Conservation (phyloP, 2,888 invertebrate species). For the Dysmachus trigonus region DNA sequence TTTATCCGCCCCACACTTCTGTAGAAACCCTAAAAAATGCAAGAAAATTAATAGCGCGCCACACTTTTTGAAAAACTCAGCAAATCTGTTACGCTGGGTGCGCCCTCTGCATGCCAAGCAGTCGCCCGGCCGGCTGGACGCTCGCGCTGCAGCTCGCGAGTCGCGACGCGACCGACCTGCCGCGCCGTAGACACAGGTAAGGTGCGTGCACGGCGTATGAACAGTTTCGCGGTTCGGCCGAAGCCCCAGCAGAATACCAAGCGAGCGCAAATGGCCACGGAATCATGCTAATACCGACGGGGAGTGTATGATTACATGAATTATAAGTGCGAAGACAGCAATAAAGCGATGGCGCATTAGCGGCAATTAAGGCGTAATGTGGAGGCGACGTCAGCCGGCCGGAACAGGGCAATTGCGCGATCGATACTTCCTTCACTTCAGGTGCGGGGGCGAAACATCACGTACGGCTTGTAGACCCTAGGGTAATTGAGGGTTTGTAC, state of each 20-base stretch:
- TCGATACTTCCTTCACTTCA: background rate
- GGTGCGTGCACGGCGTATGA: background rate
- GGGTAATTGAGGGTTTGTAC: background rate
- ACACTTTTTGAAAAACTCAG: background rate
- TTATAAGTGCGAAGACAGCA: slow-evolving; percentile 26
- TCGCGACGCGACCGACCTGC: background rate
- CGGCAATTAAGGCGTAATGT: background rate
- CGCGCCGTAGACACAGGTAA: background rate
- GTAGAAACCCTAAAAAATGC: background rate
- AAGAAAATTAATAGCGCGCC: background rate
- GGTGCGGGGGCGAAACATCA: background rate
- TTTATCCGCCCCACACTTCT: background rate
- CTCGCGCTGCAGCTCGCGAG: background rate
- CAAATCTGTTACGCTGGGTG: background rate
- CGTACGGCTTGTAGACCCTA: background rate
- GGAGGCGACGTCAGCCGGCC: background rate
- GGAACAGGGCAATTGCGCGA: slow-evolving; percentile 7
- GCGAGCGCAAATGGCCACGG: background rate
- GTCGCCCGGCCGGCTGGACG: background rate
- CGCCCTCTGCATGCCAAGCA: background rate
- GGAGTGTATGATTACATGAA: slow-evolving; percentile 6
- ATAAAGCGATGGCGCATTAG: slow-evolving; percentile 17
- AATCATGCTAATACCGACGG: slow-evolving; percentile 5
- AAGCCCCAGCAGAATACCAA: background rate
- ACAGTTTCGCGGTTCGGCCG: background rate